Percentiles rank a stretch among this genome's conserved stretches.
Conservation (phyloP, 2,888 invertebrate genomes). For the Acleris sparsana region DNA sequence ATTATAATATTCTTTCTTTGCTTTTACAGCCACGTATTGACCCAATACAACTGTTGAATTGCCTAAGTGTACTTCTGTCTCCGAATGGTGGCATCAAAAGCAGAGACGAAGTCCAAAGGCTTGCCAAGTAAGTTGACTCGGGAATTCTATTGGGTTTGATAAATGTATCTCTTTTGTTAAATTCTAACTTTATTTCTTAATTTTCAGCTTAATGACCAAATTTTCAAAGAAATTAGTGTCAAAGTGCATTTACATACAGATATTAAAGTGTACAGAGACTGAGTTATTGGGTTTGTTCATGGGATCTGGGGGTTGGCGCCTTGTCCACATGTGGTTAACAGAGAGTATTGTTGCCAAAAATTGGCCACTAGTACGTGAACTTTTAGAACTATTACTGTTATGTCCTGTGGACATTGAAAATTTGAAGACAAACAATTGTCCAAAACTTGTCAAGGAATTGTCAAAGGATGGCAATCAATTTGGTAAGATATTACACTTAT, state of each 20-base stretch:
- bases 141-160: not conserved
- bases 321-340: constrained; percentile 95
- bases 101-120: constrained; percentile 92
- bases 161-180: not conserved
- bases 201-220: constrained; percentile 95
- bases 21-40: constrained; percentile 94
- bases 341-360: constrained; percentile 93
- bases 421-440: constrained; percentile 95
- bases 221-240: constrained; percentile 97
- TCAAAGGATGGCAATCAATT: constrained; percentile 92
- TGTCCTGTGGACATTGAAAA: constrained; percentile 96
- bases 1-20: constrained; percentile 44
- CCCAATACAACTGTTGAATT: constrained; percentile 93
- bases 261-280: constrained; percentile 93
- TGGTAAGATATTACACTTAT: constrained; percentile 81
- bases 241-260: constrained; percentile 97
- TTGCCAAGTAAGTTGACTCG: constrained; percentile 89
- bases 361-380: constrained; percentile 93
- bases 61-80: constrained; percentile 92
- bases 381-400: constrained; percentile 91
- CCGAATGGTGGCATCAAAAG: constrained; percentile 94
- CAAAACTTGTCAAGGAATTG: constrained; percentile 94
- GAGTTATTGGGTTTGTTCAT: constrained; percentile 94
- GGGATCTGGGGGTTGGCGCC: constrained; percentile 95
- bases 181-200: constrained; percentile 42